Base-by-base conservation (phyloP, 2,113 vertebrate genomes). In the Nothobranchius furzeri region DNA sequence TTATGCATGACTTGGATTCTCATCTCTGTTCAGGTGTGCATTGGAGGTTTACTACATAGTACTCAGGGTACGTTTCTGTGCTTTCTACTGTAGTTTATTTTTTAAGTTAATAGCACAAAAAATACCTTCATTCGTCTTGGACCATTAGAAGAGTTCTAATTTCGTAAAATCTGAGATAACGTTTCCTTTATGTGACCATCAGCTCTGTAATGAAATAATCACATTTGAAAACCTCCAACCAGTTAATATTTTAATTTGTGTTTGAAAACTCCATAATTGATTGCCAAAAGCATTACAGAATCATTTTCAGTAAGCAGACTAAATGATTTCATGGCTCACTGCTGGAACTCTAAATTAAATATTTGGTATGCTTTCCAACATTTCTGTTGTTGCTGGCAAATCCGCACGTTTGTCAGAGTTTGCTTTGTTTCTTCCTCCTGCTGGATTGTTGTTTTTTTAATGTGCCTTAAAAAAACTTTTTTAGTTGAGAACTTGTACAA, bases 1-100 rank as follows among this genome's bases (percentile, higher is more conserved):
- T 58, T 17, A 58, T 58, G 35, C 54, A 40, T 56, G 36, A 56
- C 54, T 40, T 56, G n/a, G 42, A 58, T 3, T 58, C n/a, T 43
- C 55, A 8, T 43, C 7, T 42, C 6, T 40, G 12, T 40, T 58
- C 15, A 3, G 6, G 36, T 10, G 15, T 9, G 35, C 13, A 15
- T 17, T n/a, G 10, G 36, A 42, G 15, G 10, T 9, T 57, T 2
- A 15, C 30, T 13, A 54, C 25, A 12, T 54, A 14, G 6, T 14
- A 35, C 42, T 9, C 11, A 10, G 8, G 2, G 8, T 10, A 37
- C 36, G 36, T 37, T 37, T 7, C 36, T 1, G 37, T 40, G 37
- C 37, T 8, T 40, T 6, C 37, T 8, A 7, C 36, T 37, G 7
- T 37, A 4, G 7, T 37, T 46, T 4, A 46, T 4, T 46, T 12